These are phyloP conservation scores for Aphidius gifuensis DNA, from an alignment of 1,140 invertebrate species.

Conservation along the genomic window DNA sequence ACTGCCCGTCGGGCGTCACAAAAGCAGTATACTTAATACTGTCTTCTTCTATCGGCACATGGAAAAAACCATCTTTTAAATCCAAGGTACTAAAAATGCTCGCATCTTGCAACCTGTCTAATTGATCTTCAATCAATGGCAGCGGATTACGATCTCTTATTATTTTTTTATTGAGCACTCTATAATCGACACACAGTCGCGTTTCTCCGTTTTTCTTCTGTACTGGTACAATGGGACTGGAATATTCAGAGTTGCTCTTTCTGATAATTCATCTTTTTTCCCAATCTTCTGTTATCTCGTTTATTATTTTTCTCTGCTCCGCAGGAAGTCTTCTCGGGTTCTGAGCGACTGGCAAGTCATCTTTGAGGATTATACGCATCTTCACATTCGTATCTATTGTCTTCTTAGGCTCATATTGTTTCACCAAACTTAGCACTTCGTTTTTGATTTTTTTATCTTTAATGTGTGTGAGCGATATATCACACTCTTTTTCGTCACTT, in stretches of 20 bases:
- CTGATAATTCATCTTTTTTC: constrained; percentile 14
- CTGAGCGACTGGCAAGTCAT: constrained; percentile 15
- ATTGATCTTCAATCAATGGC: constrained; percentile 24
- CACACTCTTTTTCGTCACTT: background rate
- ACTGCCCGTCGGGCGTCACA: too few relatives aligned
- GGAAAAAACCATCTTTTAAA: constrained; percentile 43
- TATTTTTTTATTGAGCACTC: constrained; percentile 22
- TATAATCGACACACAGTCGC: constrained; percentile 26
- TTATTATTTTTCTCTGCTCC: constrained; percentile 6
- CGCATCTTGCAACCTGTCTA: constrained; percentile 26
- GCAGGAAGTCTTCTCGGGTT: constrained; percentile 18
- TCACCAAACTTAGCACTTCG: background rate
- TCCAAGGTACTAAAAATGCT: too few relatives aligned
- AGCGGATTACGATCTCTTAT: constrained; percentile 20
- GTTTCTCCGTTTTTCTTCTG: constrained; percentile 21
- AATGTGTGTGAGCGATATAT: background rate
- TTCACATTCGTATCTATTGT: constrained; percentile 1
- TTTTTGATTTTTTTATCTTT: background rate
- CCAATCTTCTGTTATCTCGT: constrained; percentile 17
- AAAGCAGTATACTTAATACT: too few relatives aligned
- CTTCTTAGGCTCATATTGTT: constrained; percentile 1
- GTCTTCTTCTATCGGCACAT: too few relatives aligned
- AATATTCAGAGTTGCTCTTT: constrained; percentile 20
- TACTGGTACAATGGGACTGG: constrained; percentile 23
- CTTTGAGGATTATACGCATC: constrained; percentile 6